Base-by-base conservation (phyloP, 2,797 vertebrate species). In the Hybognathus amarus region DNA sequence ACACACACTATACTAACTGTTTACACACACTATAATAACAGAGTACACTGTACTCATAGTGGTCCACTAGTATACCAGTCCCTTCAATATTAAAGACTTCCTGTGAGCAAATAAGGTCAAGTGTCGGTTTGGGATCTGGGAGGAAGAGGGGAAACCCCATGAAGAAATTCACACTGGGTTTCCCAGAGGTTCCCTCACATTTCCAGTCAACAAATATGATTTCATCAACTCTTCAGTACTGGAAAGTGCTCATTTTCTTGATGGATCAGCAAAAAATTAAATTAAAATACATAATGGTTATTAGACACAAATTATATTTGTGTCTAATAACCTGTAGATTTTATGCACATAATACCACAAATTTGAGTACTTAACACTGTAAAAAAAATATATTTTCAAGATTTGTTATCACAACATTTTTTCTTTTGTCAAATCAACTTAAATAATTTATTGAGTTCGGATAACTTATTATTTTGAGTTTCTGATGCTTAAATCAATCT, bases 111-210 rank as follows among this genome's bases (percentile, higher is more conserved):
- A 47, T 5, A 5, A 47, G 13, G 5, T 80, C 40, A 63, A 81
- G 56, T 47, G 47, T 22, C 15, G 74, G 6, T 6, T 42, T 42
- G 11, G 70, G 33, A 82, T 61, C 59, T 40, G n/a, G 33, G 20
- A 75, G 59, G 30, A 82, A 30, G n/a, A n/a, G 15, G 59, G 70
- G 61, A 82, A 82, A 40, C 54, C 80, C 80, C 33, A 54, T 15
- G 6, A 42, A 75, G 42, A 82, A 82, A 59, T 66, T 75, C 33
- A 66, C n/a, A 82, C 10, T 75, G 80, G 80, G 70, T 66, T 82
- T 82, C 70, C 80, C 80, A 22, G 80, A 40, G 70, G 17, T 74
- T 75, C 45, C 10, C 61, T 54, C 20, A 5, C 17, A 40, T 59
- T 66, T 74, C 45, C 40, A 50, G 69, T 45, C 56, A 42, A 77